Evolutionary conservation across 2,797 vertebrate species (phyloP), one percentile per base, ranked within the genome.

Genomic region (Percopsis omiscomaycus): DNA sequence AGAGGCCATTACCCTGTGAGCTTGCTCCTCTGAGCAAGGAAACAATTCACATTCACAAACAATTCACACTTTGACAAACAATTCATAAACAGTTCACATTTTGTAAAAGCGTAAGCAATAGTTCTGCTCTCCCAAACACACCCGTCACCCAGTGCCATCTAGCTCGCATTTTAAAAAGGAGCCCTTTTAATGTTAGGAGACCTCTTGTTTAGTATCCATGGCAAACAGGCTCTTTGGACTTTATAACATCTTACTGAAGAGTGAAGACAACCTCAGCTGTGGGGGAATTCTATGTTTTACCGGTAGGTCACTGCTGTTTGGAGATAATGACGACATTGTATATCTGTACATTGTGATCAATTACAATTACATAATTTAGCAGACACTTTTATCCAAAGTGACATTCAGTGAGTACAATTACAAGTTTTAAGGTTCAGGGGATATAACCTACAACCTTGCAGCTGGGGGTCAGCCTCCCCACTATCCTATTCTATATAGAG

Each of bases 171-270:
- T 78, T 82, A 74, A 79, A 71, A 81, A 63, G 75, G 51, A 62
- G 57, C 67, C 60, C 75, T 74, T 71, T 77, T 73, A 79, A 79
- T 67, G 66, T 44, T 58, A 50, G 46, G 64, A 79, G 50, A 73
- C 68, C 56, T 76, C 73, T 82, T 79, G 73, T 66, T 78, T 51
- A 22, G 88, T 91, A 65, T 86, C 91, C 89, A 91, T 89, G 90
- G 89, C 69, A n/a, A 29, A 68, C 75, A 57, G 28, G 52, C 65
- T 49, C 64, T 71, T 66, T 76, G 56, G 70, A 53, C 65, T 82
- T 83, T 71, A 81, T 37, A 68, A 69, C 66, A 45, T 28, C 68
- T 61, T 73, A 52, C 52, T 79, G 60, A 64, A 55, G 50, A 32
- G 12, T 46, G 15, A 49, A 44, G 6, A 61, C 55, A 55, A 28